Evolutionary conservation across 2,888 invertebrate species (phyloP).

Genomic region (Lasioglossum lativentre): DNA sequence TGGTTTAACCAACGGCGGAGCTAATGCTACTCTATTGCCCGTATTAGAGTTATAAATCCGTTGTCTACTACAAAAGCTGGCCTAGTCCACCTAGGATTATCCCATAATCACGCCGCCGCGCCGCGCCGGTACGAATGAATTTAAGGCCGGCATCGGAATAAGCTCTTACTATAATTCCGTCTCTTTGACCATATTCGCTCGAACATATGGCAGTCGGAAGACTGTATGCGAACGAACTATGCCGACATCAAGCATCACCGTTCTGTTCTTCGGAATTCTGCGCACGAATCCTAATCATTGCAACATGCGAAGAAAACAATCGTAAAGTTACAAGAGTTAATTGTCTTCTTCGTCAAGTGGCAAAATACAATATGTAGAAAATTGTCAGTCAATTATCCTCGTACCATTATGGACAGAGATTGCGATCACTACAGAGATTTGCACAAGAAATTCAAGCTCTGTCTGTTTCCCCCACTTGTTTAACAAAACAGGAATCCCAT

Average conservation of each 20-base stretch:
- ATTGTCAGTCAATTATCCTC: too few species aligned
- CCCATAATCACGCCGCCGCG: slow-evolving; percentile 51
- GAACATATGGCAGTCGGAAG: neutral
- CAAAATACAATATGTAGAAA: too few species aligned
- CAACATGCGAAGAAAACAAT: neutral
- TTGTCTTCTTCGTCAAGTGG: too few species aligned
- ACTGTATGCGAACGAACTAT: neutral
- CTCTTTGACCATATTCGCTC: slow-evolving; percentile 23
- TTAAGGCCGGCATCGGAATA: slow-evolving; percentile 53
- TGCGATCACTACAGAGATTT: neutral
- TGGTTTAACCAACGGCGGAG: slow-evolving; percentile 45
- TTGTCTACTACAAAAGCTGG: slow-evolving; percentile 60
- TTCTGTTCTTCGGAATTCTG: neutral
- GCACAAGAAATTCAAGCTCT: neutral
- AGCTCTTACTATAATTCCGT: slow-evolving; percentile 42
- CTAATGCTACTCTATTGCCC: slow-evolving; percentile 67
- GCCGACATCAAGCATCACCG: neutral
- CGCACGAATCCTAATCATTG: neutral
- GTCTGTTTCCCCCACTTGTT: neutral
- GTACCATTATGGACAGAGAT: too few species aligned
- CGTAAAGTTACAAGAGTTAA: too few species aligned
- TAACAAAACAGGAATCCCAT: neutral
- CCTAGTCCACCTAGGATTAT: slow-evolving; percentile 60
- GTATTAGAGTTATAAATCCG: slow-evolving; percentile 70
- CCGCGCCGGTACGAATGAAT: slow-evolving; percentile 58